Evolutionary conservation across 1,140 invertebrate genomes (phyloP), one percentile per base, ranked within the genome.

Genomic region (Lordiphosa mommai): DNA sequence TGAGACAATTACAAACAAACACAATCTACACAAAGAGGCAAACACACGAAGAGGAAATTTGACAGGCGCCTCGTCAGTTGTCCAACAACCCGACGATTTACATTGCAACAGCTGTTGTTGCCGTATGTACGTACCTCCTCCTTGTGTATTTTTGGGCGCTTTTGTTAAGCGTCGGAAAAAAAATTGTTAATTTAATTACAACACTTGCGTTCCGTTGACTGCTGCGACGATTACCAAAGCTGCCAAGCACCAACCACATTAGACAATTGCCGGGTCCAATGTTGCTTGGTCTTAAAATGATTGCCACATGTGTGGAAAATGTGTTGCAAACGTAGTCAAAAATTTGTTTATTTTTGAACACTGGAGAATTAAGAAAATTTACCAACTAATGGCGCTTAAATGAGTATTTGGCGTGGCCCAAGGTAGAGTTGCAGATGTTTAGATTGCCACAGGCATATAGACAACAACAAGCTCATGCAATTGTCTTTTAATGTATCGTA

Each of bases 101-200:
- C 37, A 50, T 79, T 79, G 74, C 74, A 80, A 58, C 74, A 79
- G 32, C 34, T 68, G 59, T 48, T 71, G 47, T 69, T 48, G 52
- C 40, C 49, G 33, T 56, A 51, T 14, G 44, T 52, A 27, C 33
- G 74, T 61, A 70, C 70, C 74, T 72, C 41, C 48, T 69, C 36
- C 29, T 61, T 55, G 38, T 57, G 46, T 29, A 47, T 46, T 64
- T 73, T 61, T 61, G 58, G 70, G 59, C 58, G 55, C 55, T 69
- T 73, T 73, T 70, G 70, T 74, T 56, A 58, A 61, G 63, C 50
- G 29, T 34, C 44, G 9, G 65, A 65, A 41, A 66, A 66, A 80
- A 82, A 82, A 82, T 82, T 38, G 61, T 80, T 80, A 80, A 80
- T 80, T 80, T 82, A 82, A 80, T 80, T 80, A 80, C 76, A 80